phyloP scores from a whole-genome alignment of 2,113 vertebrate genomes.

The Scalopus aquaticus region DNA sequence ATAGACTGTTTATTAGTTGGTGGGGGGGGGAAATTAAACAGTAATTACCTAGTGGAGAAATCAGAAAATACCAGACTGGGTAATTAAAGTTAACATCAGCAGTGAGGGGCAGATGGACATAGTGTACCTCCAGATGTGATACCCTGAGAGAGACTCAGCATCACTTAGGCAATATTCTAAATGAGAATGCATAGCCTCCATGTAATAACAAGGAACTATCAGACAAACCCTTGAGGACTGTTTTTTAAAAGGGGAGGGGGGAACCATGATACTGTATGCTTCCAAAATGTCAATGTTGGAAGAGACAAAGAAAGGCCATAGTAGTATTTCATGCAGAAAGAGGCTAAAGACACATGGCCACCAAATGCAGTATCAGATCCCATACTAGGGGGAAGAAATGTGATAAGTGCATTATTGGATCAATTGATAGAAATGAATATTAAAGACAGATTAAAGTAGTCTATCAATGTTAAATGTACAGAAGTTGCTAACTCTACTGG shows the following conservation, averaged over 20 bases:
- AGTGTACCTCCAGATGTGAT: not conserved
- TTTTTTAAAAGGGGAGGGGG: not conserved
- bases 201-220: not conserved
- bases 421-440: not conserved
- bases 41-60: constrained; percentile 19
- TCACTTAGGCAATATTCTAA: not conserved
- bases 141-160: not conserved
- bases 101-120: not conserved
- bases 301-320: not conserved
- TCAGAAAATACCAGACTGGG: not conserved
- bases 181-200: not conserved
- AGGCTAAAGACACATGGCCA: not conserved
- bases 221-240: not conserved
- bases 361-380: not conserved
- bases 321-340: not conserved
- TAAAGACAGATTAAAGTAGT: not conserved
- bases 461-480: not conserved
- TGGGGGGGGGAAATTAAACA: constrained; percentile 37
- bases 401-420: not conserved
- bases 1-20: constrained; percentile 21
- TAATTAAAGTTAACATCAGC: constrained; percentile 8
- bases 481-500: not conserved
- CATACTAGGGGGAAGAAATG: no score
- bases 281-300: not conserved
- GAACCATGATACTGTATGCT: not conserved